Conservation (phyloP, 2,113 vertebrate genomes). For the Hymenochirus boettgeri region DNA sequence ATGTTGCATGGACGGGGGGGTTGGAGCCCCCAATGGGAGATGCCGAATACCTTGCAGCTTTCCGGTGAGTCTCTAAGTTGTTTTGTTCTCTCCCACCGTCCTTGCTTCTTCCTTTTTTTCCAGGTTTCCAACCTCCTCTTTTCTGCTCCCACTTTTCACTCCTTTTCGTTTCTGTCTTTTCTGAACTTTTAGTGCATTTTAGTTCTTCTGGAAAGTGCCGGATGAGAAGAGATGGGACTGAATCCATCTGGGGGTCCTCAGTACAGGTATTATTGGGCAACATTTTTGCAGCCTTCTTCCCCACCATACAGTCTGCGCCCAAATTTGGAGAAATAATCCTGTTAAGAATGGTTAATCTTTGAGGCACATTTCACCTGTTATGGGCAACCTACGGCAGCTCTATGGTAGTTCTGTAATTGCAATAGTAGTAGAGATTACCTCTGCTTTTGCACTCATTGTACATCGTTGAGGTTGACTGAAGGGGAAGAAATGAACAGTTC, state of each 20-base stretch:
- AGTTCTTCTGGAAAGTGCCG: conserved; percentile 39
- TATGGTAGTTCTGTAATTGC: no score
- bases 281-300: conserved; percentile 17
- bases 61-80: conserved; percentile 65
- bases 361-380: no score
- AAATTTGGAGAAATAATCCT: no score
- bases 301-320: not conserved
- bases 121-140: conserved; percentile 13
- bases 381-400: no score
- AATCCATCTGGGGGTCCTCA: conserved; percentile 39
- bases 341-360: no score
- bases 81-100: not conserved
- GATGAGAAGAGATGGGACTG: conserved; percentile 42
- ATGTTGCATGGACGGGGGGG: conserved; percentile 84
- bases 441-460: no score
- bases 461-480: no score
- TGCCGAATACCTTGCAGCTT: conserved; percentile 89
- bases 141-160: conserved; percentile 37
- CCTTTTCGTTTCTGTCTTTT: conserved; percentile 43
- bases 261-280: conserved; percentile 40
- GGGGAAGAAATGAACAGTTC: no score
- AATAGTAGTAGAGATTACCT: no score
- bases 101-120: conserved; percentile 1
- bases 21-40: conserved; percentile 87
- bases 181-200: conserved; percentile 43